These are phyloP conservation scores for Saccostrea cuccullata DNA, from an alignment of 1,140 invertebrate species.

Conservation along the genomic window DNA sequence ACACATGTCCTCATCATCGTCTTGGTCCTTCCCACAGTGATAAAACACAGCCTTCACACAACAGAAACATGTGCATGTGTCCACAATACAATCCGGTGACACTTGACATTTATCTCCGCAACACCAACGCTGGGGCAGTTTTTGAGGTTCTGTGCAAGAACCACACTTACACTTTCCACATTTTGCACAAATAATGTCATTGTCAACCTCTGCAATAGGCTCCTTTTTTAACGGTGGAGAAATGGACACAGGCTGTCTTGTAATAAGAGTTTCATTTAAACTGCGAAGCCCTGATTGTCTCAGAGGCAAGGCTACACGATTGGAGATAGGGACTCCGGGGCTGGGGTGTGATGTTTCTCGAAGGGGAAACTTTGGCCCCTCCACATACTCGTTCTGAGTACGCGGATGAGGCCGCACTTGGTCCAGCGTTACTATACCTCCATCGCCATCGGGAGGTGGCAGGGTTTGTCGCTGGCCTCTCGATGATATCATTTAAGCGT, in stretches of 20 bases:
- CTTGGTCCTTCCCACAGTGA: conserved; percentile 90
- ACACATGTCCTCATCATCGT: conserved; percentile 82
- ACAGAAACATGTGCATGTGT: conserved; percentile 94
- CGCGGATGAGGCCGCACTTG: conserved; percentile 71
- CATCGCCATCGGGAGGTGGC: conserved; percentile 56
- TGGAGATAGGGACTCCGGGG: conserved; percentile 15
- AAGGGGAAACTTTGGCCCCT: conserved; percentile 64
- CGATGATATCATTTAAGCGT: conserved; percentile 55
- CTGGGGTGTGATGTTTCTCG: conserved; percentile 46
- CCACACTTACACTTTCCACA: conserved; percentile 93
- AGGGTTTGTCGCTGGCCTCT: conserved; percentile 58
- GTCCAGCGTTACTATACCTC: conserved; percentile 68
- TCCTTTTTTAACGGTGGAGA: conserved; percentile 71
- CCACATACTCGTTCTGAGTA: conserved; percentile 76
- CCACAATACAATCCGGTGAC: conserved; percentile 90
- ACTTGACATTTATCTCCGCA: conserved; percentile 91
- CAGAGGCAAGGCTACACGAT: conserved; percentile 38
- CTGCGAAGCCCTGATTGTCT: conserved; percentile 11
- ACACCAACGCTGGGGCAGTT: conserved; percentile 91
- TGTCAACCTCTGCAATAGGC: conserved; percentile 70
- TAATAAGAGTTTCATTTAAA: conserved; percentile 54
- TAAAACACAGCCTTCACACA: conserved; percentile 95
- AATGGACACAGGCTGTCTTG: conserved; percentile 64
- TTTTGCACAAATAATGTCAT: conserved; percentile 87
- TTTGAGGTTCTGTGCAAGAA: conserved; percentile 89